phyloP scores from a whole-genome alignment of 2,888 invertebrate species.

The Caenorhabditis sulstoni region DNA sequence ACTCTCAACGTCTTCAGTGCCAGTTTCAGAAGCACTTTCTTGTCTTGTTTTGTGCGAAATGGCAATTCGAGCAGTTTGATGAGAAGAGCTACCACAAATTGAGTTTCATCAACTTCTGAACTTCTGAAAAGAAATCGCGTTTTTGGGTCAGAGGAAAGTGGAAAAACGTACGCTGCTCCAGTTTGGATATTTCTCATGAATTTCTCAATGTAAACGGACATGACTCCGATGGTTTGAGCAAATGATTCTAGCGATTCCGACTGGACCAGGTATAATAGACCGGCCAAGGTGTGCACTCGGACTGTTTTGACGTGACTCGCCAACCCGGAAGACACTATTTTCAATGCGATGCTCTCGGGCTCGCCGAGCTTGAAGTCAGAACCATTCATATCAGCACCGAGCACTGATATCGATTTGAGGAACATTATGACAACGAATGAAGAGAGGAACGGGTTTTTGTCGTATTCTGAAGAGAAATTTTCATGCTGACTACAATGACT shows the following conservation, averaged over 20 bases:
- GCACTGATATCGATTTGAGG: conserved; percentile 72
- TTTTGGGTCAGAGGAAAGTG: not conserved
- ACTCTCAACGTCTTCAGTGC: conserved; percentile 23
- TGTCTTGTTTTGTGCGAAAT: conserved; percentile 37
- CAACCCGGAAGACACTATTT: conserved; percentile 40
- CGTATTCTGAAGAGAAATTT: conserved; percentile 22
- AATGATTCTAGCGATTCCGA: conserved; percentile 67
- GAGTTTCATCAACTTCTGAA: conserved; percentile 19
- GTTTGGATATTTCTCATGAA: conserved; percentile 21
- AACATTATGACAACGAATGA: conserved; percentile 63
- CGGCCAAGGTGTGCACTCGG: conserved; percentile 65
- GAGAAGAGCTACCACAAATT: conserved; percentile 28
- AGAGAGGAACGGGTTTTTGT: conserved; percentile 32
- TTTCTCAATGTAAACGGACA: conserved; percentile 39
- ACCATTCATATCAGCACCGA: conserved; percentile 62
- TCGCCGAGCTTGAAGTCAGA: conserved; percentile 53
- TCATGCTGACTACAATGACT: not conserved
- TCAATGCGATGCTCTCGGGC: conserved; percentile 25
- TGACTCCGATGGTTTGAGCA: conserved; percentile 40
- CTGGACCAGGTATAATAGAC: conserved; percentile 74
- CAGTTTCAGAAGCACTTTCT: conserved; percentile 21
- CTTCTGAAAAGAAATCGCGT: not conserved
- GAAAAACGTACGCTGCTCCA: conserved; percentile 23
- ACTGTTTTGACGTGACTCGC: not conserved
- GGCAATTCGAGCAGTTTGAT: conserved; percentile 36